phyloP scores from a whole-genome alignment of 2,797 vertebrate genomes.

The Enteromius thamalakanensis region DNA sequence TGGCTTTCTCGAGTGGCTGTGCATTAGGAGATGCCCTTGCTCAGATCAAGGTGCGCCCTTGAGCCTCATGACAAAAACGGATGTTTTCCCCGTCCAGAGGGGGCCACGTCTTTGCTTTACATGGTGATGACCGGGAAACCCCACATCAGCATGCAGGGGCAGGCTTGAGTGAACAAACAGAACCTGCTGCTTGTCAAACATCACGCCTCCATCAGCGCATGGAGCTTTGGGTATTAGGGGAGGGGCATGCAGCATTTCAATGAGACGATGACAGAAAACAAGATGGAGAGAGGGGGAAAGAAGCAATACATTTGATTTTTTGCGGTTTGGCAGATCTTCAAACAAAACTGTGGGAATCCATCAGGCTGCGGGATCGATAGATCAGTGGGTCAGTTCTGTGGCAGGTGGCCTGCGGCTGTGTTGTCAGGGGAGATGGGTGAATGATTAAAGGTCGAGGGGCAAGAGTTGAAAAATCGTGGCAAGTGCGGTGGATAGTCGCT shows the following conservation, averaged over 20 bases:
- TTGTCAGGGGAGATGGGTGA: slow-evolving; percentile 34
- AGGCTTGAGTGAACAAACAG: slow-evolving; percentile 55
- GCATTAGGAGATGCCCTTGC: slow-evolving; percentile 50
- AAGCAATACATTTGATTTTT: slow-evolving; percentile 1
- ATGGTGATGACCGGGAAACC: slow-evolving; percentile 39
- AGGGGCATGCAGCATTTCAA: slow-evolving; percentile 50
- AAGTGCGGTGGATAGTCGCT: not conserved
- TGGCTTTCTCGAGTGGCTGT: slow-evolving; percentile 36
- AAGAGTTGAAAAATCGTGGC: slow-evolving; percentile 12
- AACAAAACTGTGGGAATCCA: slow-evolving; percentile 44
- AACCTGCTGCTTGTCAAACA: slow-evolving; percentile 62
- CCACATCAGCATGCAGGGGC: slow-evolving; percentile 56
- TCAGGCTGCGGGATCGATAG: slow-evolving; percentile 45
- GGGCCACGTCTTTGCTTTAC: not conserved
- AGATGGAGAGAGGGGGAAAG: slow-evolving; percentile 25
- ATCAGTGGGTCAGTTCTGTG: slow-evolving; percentile 37
- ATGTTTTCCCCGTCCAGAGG: not conserved
- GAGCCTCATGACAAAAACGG: slow-evolving; percentile 21
- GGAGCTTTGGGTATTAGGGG: slow-evolving; percentile 56
- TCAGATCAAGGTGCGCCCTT: slow-evolving; percentile 51
- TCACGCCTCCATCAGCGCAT: slow-evolving; percentile 56
- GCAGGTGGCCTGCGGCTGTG: slow-evolving; percentile 9
- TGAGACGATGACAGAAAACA: slow-evolving; percentile 45
- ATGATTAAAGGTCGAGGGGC: slow-evolving; percentile 35
- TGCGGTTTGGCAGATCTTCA: slow-evolving; percentile 17